Evolutionary conservation across 2,888 invertebrate genomes (phyloP).

Genomic region (Leptopilina syphax): DNA sequence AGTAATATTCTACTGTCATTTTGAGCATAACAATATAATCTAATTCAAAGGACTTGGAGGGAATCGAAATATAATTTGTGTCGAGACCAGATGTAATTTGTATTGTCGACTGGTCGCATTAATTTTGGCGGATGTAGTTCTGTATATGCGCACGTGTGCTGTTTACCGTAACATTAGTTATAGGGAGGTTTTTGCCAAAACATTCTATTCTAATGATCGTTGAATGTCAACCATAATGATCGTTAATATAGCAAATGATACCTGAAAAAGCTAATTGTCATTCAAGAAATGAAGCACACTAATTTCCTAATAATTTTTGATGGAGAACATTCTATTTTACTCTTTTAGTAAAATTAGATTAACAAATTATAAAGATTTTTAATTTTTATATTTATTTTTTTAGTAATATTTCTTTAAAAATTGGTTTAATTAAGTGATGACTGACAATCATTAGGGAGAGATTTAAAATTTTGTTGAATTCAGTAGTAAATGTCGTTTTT

Average conservation of each 20-base stretch:
- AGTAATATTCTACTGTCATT: not conserved
- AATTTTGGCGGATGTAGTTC: slow-evolving; percentile 49
- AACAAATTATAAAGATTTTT: no score
- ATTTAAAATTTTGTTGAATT: no score
- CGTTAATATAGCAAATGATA: slow-evolving; percentile 2
- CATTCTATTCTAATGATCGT: slow-evolving; percentile 28
- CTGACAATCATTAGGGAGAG: no score
- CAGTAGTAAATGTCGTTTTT: no score
- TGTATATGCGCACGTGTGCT: slow-evolving; percentile 35
- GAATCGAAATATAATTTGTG: slow-evolving; percentile 56
- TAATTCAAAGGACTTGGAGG: slow-evolving; percentile 19
- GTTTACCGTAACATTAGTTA: slow-evolving; percentile 41
- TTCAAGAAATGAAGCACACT: no score
- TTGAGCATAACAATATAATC: not conserved
- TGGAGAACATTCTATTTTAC: no score
- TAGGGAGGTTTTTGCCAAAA: slow-evolving; percentile 45
- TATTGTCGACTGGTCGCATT: slow-evolving; percentile 47
- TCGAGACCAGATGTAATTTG: slow-evolving; percentile 54
- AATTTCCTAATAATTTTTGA: no score
- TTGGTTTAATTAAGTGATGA: no score
- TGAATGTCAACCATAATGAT: not conserved
- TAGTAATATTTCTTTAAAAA: no score
- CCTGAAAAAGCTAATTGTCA: no score
- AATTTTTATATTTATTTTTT: no score
- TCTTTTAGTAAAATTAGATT: no score